Conservation (phyloP, 2,113 vertebrate species). For the Syngnathus floridae region DNA sequence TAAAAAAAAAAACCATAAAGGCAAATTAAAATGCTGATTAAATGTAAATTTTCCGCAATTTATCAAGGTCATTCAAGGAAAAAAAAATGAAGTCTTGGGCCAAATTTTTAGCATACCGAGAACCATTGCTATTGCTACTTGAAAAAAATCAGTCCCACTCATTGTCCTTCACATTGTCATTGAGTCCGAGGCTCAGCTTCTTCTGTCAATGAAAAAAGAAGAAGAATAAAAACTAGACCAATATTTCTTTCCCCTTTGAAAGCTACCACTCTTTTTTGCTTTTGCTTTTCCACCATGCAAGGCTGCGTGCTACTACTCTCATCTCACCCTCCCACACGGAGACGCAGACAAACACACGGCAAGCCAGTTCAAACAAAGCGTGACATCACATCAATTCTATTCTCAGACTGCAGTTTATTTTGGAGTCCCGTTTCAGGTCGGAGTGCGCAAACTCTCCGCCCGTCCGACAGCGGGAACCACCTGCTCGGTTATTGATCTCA, state of each 20-base stretch:
- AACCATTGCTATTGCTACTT: too few species aligned
- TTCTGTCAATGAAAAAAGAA: not conserved
- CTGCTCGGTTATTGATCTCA: conserved; percentile 1
- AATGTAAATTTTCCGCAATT: not conserved
- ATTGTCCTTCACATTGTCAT: too few species aligned
- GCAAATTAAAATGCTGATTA: not conserved
- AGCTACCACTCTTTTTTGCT: not conserved
- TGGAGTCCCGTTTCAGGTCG: conserved; percentile 17
- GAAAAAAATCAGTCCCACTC: too few species aligned
- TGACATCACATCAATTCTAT: conserved; percentile 3
- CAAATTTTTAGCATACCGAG: too few species aligned
- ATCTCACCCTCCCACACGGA: not conserved
- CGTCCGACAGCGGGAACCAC: not conserved
- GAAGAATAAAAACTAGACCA: not conserved
- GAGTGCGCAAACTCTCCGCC: conserved; percentile 15
- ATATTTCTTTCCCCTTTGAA: not conserved
- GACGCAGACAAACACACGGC: not conserved
- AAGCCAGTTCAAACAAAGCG: not conserved
- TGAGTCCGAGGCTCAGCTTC: not conserved
- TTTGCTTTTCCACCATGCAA: not conserved
- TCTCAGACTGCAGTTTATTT: conserved; percentile 7
- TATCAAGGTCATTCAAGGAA: too few species aligned
- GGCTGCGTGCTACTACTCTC: not conserved
- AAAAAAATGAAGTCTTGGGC: too few species aligned
- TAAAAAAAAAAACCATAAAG: not conserved